Percentiles rank a stretch among this genome's conserved stretches.
Evolutionary conservation across 2,888 invertebrate species (phyloP).

Genomic region (Crioceris asparagi): DNA sequence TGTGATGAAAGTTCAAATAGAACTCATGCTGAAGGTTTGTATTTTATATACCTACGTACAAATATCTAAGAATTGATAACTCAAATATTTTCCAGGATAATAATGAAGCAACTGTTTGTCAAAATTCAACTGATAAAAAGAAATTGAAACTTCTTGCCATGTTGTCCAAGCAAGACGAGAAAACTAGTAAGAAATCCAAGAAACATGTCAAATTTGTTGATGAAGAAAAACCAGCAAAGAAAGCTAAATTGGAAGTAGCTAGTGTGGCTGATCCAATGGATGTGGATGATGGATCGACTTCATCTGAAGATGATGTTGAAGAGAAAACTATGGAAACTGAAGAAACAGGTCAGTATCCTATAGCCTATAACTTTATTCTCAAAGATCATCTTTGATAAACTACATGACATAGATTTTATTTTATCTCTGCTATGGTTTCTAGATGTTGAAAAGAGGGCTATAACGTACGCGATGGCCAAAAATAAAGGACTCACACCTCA

Average conservation of each 20-base stretch:
- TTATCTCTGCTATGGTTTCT: too few species aligned
- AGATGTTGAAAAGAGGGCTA: conserved; percentile 58
- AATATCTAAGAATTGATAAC: too few species aligned
- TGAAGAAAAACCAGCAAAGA: conserved; percentile 7
- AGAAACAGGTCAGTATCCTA: too few species aligned
- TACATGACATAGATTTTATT: too few species aligned
- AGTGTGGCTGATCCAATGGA: conserved; percentile 10
- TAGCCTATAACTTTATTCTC: too few species aligned
- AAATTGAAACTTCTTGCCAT: conserved; percentile 31
- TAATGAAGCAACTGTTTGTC: conserved; percentile 7
- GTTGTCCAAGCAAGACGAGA: conserved; percentile 4
- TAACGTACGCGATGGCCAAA: conserved; percentile 90
- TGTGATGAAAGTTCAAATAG: conserved; percentile 56
- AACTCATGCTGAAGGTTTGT: too few species aligned
- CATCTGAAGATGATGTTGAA: conserved; percentile 19
- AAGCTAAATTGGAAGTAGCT: conserved; percentile 6
- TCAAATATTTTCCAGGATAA: conserved; percentile 34
- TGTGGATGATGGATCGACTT: conserved; percentile 5
- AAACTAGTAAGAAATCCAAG: conserved; percentile 8
- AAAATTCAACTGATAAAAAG: conserved; percentile 20
- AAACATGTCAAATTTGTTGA: conserved; percentile 22
- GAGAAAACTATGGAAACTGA: conserved; percentile 31
- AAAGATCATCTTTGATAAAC: too few species aligned
- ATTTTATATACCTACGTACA: too few species aligned
- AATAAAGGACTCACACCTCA: conserved; percentile 90